Evolutionary conservation across 2,888 invertebrate species (phyloP), one percentile per base, ranked within the genome.

Genomic region (Lissocephala sabroskyi): DNA sequence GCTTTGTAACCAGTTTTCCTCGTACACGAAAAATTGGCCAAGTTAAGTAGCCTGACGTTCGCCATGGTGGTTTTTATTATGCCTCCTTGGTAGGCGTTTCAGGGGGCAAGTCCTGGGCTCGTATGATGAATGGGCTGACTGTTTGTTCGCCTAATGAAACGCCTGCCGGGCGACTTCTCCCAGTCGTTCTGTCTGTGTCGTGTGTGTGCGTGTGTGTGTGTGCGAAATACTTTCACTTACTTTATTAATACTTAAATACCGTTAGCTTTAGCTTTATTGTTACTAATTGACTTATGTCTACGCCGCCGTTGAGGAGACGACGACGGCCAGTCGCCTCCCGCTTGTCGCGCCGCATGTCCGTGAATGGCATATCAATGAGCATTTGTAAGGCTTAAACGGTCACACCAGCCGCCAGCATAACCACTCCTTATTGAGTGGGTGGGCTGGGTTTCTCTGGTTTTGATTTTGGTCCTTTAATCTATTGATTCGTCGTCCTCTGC

Each of bases 1-100:
- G 66, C 71, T 73, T 77, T 63, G 56, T 70, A 74, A 66, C 71
- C 71, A 73, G 66, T 63, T 73, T 73, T 77, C 74, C 78, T 77
- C 41, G 44, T 59, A 55, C 46, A 56, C 61, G 58, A 77, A 73
- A 73, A 73, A 67, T 57, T 73, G 71, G 71, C 66, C 66, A 77
- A 73, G 71, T 57, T 61, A 70, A 71, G 70, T 77, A 63, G 59
- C 61, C 51, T 55, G 52, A 54, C 36, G 14, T 42, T n/a, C 41
- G 13, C n/a, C 29, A 57, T 59, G 43, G 51, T 51, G 29, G 35
- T 9, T 14, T 23, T 23, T 40, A 41, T 47, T 23, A 11, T 36
- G 23, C 23, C 1, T 37, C 64, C 56, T 57, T 39, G 62, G 56
- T n/a, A n/a, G n/a, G n/a, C n/a, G n/a, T n/a, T n/a, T n/a, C n/a